phyloP scores from a whole-genome alignment of 2,113 vertebrate genomes.

The Potamarius usumacintae region DNA sequence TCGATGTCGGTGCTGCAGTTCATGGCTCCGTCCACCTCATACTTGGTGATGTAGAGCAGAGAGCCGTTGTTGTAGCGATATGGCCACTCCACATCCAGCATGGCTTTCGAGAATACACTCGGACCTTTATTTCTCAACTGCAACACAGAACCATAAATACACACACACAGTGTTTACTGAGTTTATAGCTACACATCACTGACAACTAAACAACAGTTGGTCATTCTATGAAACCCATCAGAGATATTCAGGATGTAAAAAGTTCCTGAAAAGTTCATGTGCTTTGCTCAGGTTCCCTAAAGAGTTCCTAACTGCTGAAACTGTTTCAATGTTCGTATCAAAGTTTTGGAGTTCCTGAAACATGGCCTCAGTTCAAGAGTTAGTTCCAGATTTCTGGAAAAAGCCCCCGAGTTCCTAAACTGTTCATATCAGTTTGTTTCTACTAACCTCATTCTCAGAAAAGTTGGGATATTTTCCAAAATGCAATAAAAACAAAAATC shows the following conservation, averaged over 20 bases:
- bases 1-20: conserved; percentile 86
- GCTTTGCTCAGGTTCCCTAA: not conserved
- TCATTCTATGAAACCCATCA: not conserved
- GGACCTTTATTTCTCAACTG: conserved; percentile 92
- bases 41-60: conserved; percentile 83
- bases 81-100: conserved; percentile 86
- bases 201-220: not conserved
- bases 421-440: not conserved
- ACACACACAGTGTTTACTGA: conserved; percentile 16
- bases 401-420: not conserved
- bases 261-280: not conserved
- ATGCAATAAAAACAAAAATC: too few species aligned
- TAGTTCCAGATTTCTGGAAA: too few species aligned
- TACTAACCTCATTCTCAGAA: too few species aligned
- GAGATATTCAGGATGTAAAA: not conserved
- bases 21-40: conserved; percentile 92
- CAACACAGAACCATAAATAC: conserved; percentile 19
- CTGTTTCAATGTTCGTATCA: not conserved
- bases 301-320: not conserved
- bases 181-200: not conserved
- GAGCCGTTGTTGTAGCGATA: conserved; percentile 82
- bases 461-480: too few species aligned
- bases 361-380: not conserved
- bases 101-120: conserved; percentile 92
- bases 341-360: not conserved